These are phyloP conservation scores for Megastigmus dorsalis DNA, from an alignment of 2,888 invertebrate genomes.

Conservation along the genomic window DNA sequence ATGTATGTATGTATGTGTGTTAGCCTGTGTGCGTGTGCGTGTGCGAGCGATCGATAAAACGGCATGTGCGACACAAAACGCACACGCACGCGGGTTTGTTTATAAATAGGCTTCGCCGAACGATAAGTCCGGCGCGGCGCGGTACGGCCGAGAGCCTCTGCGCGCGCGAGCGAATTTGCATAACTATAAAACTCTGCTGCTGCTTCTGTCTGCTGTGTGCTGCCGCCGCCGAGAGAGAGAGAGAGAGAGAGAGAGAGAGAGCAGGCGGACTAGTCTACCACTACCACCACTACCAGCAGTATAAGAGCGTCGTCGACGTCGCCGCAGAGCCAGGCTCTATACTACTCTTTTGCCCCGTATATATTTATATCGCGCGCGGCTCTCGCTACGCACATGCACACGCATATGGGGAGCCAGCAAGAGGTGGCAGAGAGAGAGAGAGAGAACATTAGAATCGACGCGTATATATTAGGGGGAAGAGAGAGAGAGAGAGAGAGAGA, in stretches of 20 bases:
- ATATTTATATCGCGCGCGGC: too few relatives aligned
- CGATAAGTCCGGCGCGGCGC: constrained; percentile 42
- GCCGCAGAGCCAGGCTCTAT: neutral
- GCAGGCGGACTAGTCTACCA: constrained; percentile 27
- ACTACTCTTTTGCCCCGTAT: neutral
- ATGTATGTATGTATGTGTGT: too few relatives aligned
- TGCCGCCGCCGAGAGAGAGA: neutral
- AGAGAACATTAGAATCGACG: too few relatives aligned
- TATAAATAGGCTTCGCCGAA: constrained; percentile 55
- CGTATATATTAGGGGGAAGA: too few relatives aligned
- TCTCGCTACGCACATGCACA: too few relatives aligned
- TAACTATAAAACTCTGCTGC: constrained; percentile 52
- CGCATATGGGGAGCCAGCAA: too few relatives aligned
- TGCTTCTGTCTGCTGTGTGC: too few relatives aligned
- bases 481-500: neutral
- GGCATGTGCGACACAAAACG: neutral
- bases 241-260: too few relatives aligned
- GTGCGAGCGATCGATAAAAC: constrained; percentile 31
- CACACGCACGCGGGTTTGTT: constrained; percentile 32
- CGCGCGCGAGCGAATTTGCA: constrained; percentile 46
- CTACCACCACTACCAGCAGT: neutral
- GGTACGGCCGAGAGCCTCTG: neutral
- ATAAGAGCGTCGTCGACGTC: neutral
- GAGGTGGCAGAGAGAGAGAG: neutral
- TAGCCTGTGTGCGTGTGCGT: neutral